A percentile compares a stretch with the other conserved stretches of the same genome.
Evolutionary conservation across 2,113 vertebrate species (phyloP).

Genomic region (Prionailurus bengalensis): DNA sequence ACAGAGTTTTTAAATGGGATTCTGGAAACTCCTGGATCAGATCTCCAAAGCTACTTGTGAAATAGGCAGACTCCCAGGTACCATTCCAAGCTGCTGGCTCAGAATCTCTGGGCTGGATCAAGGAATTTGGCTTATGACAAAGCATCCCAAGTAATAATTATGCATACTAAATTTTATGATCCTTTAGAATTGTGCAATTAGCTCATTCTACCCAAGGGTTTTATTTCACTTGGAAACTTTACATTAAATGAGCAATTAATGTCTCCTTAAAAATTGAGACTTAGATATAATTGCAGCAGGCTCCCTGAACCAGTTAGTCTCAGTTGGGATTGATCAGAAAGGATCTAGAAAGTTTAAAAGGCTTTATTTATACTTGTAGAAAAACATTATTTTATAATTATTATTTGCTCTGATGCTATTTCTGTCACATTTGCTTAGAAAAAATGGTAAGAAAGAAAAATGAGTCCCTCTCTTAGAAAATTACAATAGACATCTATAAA

Average conservation of each 20-base stretch:
- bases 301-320: conserved; percentile 9
- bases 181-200: neutral
- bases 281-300: conserved; percentile 18
- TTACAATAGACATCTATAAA: neutral
- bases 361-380: neutral
- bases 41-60: neutral
- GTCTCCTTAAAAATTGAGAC: conserved; percentile 31
- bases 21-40: neutral
- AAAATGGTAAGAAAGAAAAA: neutral
- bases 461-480: neutral
- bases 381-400: neutral
- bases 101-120: neutral
- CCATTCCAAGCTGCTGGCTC: neutral
- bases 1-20: neutral
- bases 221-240: conserved; percentile 58
- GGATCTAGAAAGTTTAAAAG: neutral
- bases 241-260: conserved; percentile 64
- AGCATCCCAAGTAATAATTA: neutral
- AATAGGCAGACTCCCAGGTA: neutral
- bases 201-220: neutral
- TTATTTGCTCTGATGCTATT: neutral
- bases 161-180: neutral
- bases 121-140: conserved; percentile 6
- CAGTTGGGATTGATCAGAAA: neutral
- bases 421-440: conserved; percentile 25